Conservation (phyloP, 2,113 vertebrate species). For the Psophia crepitans region DNA sequence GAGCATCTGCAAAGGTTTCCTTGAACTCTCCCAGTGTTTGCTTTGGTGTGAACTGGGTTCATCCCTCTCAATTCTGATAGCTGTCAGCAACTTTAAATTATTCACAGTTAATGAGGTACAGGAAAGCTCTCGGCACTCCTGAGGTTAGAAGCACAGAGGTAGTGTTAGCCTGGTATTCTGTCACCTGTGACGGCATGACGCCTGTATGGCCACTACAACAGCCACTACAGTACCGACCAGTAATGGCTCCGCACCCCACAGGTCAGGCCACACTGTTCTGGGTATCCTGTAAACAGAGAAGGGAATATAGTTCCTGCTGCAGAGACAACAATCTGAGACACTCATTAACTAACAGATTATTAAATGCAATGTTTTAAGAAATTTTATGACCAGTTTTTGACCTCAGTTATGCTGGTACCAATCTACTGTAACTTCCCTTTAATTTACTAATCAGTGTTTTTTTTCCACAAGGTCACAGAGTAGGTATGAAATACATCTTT, state of each 20-base stretch:
- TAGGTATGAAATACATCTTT: neutral
- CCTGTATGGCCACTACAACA: neutral
- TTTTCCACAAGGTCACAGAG: neutral
- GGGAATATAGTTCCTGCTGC: neutral
- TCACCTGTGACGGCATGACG: neutral
- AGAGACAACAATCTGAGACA: neutral
- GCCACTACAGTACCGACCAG: neutral
- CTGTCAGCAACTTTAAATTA: neutral
- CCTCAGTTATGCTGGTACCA: neutral
- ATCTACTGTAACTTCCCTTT: neutral
- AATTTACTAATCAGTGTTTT: neutral
- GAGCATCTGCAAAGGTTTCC: neutral
- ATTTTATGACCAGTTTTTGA: neutral
- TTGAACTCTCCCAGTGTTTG: neutral
- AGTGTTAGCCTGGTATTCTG: neutral
- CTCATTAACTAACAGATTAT: neutral
- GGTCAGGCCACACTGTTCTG: neutral
- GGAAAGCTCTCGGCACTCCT: neutral
- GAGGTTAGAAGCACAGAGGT: neutral
- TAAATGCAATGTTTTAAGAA: neutral
- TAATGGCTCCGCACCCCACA: neutral
- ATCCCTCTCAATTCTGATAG: neutral
- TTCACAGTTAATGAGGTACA: neutral
- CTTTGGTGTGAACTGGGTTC: neutral
- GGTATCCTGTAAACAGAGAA: neutral